These are phyloP conservation scores for Nematolebias whitei DNA, from an alignment of 2,113 vertebrate species.

Conservation along the genomic window DNA sequence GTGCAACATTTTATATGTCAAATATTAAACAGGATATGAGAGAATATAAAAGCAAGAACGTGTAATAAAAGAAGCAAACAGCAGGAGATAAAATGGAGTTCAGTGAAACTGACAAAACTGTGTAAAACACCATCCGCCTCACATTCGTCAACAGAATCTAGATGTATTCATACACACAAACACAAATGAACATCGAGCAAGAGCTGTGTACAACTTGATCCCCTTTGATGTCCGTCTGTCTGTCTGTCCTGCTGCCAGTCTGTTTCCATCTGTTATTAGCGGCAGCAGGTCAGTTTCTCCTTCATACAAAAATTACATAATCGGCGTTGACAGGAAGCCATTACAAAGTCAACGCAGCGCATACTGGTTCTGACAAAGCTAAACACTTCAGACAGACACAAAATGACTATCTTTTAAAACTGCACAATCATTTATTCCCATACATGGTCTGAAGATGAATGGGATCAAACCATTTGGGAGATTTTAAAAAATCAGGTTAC, in stretches of 20 bases:
- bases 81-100: background rate
- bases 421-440: conserved; percentile 34
- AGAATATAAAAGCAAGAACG: background rate
- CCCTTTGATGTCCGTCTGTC: conserved; percentile 57
- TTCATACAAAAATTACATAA: conserved; percentile 66
- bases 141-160: conserved; percentile 15
- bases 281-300: conserved; percentile 56
- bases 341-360: conserved; percentile 52
- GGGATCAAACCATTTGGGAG: conserved; percentile 3
- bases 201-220: conserved; percentile 48
- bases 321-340: conserved; percentile 52
- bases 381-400: conserved; percentile 41
- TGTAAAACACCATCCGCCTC: background rate
- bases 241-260: conserved; percentile 40
- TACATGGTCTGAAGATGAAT: conserved; percentile 44
- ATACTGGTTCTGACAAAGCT: conserved; percentile 48
- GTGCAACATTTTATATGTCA: conserved; percentile 9
- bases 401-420: conserved; percentile 17
- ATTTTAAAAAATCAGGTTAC: background rate
- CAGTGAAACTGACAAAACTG: background rate
- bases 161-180: background rate
- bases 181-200: conserved; percentile 1
- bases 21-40: conserved; percentile 39
- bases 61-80: conserved; percentile 4
- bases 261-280: conserved; percentile 56